Conservation (phyloP, 1,140 invertebrate species). For the Sycophila sp. region DNA sequence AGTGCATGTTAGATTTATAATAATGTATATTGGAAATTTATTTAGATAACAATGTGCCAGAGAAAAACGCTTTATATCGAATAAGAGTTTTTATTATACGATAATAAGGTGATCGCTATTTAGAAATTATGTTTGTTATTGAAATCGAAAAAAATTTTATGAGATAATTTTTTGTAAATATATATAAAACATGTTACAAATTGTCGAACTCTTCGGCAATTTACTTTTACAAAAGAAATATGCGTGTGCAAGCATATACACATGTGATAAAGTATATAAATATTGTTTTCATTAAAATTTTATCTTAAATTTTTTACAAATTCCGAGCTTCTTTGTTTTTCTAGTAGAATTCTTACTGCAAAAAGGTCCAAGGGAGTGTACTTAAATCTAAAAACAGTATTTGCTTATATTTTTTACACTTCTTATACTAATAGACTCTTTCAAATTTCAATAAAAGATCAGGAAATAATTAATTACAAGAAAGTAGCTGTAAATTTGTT, state of each 20-base stretch:
- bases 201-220: too few species aligned
- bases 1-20: not conserved
- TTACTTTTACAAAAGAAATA: too few species aligned
- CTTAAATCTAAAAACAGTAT: not conserved
- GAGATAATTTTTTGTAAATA: not conserved
- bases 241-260: too few species aligned
- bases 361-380: not conserved
- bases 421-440: too few species aligned
- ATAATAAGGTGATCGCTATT: not conserved
- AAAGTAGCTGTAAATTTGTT: too few species aligned
- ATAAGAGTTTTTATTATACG: not conserved
- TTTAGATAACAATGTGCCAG: not conserved
- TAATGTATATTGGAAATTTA: not conserved
- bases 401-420: not conserved
- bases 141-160: not conserved
- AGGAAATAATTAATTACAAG: too few species aligned
- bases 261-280: not conserved
- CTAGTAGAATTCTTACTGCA: not conserved
- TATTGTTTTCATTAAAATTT: not conserved
- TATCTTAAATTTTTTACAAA: not conserved
- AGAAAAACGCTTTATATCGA: not conserved
- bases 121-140: not conserved
- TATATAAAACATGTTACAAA: too few species aligned
- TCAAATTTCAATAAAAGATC: too few species aligned
- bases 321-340: not conserved